These are phyloP conservation scores for Phyllopteryx taeniolatus DNA, from an alignment of 2,113 vertebrate species.

Conservation along the genomic window DNA sequence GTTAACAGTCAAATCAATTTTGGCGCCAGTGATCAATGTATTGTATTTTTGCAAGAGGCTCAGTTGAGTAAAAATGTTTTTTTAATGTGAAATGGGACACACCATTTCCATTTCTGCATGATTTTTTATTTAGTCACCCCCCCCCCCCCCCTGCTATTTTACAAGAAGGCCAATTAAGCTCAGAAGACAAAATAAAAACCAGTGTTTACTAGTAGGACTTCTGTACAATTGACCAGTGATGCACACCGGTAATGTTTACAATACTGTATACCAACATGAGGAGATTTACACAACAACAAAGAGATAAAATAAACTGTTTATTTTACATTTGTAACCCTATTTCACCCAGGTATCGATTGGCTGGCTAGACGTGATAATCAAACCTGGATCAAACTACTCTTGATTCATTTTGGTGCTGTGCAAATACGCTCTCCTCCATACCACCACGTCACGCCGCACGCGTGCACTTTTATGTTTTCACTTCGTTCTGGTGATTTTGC, in stretches of 20 bases:
- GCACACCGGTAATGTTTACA: conserved; percentile 67
- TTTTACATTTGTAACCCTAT: conserved; percentile 27
- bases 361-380: conserved; percentile 46
- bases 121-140: conserved; percentile 60
- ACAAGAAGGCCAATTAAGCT: conserved; percentile 56
- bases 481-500: conserved; percentile 45
- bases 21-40: not conserved
- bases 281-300: conserved; percentile 64
- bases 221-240: conserved; percentile 70
- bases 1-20: not conserved
- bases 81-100: conserved; percentile 10
- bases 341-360: conserved; percentile 39
- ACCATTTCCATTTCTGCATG: conserved; percentile 46
- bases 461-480: conserved; percentile 35
- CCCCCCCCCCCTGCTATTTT: conserved; percentile 42
- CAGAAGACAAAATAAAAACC: conserved; percentile 73
- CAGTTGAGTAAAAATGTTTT: not conserved
- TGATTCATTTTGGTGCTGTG: conserved; percentile 61
- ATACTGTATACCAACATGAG: conserved; percentile 63
- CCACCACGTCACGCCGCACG: conserved; percentile 53
- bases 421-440: conserved; percentile 63
- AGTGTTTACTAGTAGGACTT: conserved; percentile 68
- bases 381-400: conserved; percentile 41
- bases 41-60: not conserved
- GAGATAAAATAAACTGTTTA: conserved; percentile 64